Percentiles rank a stretch among this genome's conserved stretches.
Conservation (phyloP, 2,888 invertebrate genomes). For the Eupelmus urozonus region DNA sequence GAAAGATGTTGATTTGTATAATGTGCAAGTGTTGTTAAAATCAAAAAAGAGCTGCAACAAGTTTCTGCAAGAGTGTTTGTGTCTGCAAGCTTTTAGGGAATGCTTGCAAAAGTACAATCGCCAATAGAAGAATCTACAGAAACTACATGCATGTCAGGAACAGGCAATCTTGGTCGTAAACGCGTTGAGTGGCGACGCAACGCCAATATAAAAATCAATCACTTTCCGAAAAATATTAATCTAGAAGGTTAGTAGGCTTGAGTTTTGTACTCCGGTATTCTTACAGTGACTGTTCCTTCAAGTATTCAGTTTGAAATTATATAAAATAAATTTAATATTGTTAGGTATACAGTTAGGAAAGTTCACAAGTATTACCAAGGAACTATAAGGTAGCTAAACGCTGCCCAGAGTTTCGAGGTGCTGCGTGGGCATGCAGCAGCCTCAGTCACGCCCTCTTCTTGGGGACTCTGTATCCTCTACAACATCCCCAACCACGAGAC, state of each 20-base stretch:
- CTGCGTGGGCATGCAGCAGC: slow-evolving; percentile 78
- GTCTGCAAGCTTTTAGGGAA: slow-evolving; percentile 53
- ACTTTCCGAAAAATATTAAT: slow-evolving; percentile 37
- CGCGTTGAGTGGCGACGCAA: slow-evolving; percentile 77
- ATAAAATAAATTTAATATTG: background rate
- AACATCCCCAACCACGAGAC: slow-evolving; percentile 76
- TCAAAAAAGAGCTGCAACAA: slow-evolving; percentile 55
- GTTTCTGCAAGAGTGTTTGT: slow-evolving; percentile 59
- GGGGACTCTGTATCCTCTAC: slow-evolving; percentile 78
- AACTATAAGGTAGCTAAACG: slow-evolving; percentile 75
- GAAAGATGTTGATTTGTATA: slow-evolving; percentile 63
- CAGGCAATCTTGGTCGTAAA: slow-evolving; percentile 77
- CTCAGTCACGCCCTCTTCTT: slow-evolving; percentile 78
- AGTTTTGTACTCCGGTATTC: background rate
- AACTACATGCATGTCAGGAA: slow-evolving; percentile 77
- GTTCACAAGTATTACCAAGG: slow-evolving; percentile 56
- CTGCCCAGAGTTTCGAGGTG: slow-evolving; percentile 77
- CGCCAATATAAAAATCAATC: slow-evolving; percentile 67
- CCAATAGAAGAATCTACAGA: slow-evolving; percentile 61
- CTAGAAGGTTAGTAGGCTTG: slow-evolving; percentile 42
- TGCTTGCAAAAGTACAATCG: slow-evolving; percentile 54
- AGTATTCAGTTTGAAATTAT: background rate
- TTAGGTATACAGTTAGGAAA: slow-evolving; percentile 50
- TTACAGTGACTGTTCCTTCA: background rate
- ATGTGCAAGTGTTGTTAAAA: slow-evolving; percentile 64